Conservation (phyloP, 2,797 vertebrate species). For the Sphenopsis melanotis region DNA sequence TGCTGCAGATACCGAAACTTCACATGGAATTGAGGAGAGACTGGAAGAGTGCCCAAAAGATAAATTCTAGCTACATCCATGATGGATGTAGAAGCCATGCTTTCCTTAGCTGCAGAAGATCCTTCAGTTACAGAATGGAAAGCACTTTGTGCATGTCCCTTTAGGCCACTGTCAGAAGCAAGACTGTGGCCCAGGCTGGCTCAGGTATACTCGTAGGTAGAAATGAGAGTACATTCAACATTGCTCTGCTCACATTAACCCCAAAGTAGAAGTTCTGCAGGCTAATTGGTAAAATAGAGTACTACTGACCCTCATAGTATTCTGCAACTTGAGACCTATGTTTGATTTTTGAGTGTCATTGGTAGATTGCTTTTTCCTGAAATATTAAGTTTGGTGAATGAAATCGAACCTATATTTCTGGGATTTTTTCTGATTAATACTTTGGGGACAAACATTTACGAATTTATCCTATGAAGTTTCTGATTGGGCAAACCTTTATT, state of each 20-base stretch:
- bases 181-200: background rate
- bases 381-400: background rate
- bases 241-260: background rate
- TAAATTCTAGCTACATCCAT: background rate
- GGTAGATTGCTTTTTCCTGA: background rate
- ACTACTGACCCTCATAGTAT: background rate
- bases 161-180: background rate
- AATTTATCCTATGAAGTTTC: background rate
- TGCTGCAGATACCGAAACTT: background rate
- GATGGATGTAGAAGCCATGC: background rate
- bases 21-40: background rate
- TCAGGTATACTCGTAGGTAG: background rate
- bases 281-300: background rate
- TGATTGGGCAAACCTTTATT: background rate
- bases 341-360: background rate
- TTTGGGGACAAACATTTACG: background rate
- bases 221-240: background rate
- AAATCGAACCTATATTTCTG: background rate
- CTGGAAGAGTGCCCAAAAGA: background rate
- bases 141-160: background rate
- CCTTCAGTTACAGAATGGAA: rapidly evolving
- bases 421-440: background rate
- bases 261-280: background rate
- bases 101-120: background rate
- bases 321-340: background rate